These are phyloP conservation scores for Pandemis corylana DNA, from an alignment of 2,888 invertebrate genomes.

Conservation along the genomic window DNA sequence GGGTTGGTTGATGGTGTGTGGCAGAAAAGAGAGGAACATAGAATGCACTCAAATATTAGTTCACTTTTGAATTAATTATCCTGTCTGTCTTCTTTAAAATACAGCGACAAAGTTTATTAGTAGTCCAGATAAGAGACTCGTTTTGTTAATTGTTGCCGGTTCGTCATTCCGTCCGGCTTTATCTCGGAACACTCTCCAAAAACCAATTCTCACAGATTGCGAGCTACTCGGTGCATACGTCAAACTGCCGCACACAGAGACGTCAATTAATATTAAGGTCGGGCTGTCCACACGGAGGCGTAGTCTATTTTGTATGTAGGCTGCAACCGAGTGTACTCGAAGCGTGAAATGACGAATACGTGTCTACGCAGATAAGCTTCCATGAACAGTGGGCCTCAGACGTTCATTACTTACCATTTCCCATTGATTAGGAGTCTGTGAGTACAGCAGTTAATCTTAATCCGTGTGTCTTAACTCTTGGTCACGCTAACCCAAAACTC, in stretches of 20 bases:
- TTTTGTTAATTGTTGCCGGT: not conserved
- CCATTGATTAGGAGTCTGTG: not conserved
- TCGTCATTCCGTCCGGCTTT: conserved; percentile 1
- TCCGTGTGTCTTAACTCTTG: conserved; percentile 45
- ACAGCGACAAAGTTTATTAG: not conserved
- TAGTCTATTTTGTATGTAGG: not conserved
- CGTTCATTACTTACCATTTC: not conserved
- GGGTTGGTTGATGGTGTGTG: too few species aligned
- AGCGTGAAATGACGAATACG: too few species aligned
- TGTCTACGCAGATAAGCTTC: too few species aligned
- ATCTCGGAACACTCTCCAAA: not conserved
- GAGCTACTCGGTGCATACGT: not conserved
- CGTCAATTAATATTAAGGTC: too few species aligned
- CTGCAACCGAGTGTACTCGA: too few species aligned
- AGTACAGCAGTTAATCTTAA: conserved; percentile 1
- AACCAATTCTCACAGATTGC: not conserved
- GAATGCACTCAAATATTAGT: not conserved
- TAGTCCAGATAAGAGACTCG: not conserved
- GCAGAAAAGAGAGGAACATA: not conserved
- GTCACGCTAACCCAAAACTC: conserved; percentile 57
- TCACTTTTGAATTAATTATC: not conserved
- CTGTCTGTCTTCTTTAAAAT: not conserved
- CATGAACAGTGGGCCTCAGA: not conserved
- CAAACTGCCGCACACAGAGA: not conserved
- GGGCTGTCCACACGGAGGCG: too few species aligned